A percentile compares a stretch with the other conserved stretches of the same genome.
phyloP scores from a whole-genome alignment of 2,113 vertebrate species.

The Heterotis niloticus region DNA sequence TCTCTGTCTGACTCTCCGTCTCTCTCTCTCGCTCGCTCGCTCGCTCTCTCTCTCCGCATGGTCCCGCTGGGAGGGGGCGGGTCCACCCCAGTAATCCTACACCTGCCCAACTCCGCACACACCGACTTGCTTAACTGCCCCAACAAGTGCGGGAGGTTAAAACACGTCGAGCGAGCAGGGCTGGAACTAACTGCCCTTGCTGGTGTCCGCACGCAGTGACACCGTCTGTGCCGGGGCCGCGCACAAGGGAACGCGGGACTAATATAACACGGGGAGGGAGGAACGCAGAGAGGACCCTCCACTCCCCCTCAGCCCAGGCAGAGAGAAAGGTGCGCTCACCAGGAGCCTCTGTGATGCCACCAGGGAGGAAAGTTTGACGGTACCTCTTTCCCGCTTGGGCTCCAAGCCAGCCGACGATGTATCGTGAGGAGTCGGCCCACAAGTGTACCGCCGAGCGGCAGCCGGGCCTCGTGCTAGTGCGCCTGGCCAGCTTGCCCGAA shows the following conservation, averaged over 20 bases:
- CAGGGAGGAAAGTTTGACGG: conserved; percentile 49
- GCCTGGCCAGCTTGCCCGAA: conserved; percentile 58
- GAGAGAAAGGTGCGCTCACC: conserved; percentile 25
- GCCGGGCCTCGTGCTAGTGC: conserved; percentile 58
- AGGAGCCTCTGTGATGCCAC: conserved; percentile 44
- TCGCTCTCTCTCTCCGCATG: conserved; percentile 7
- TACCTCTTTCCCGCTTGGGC: conserved; percentile 30
- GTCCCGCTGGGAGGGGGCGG: conserved; percentile 64
- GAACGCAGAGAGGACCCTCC: conserved; percentile 21
- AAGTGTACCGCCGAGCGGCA: conserved; percentile 60
- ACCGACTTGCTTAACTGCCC: conserved; percentile 75
- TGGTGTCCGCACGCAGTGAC: conserved; percentile 36
- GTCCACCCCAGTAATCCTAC: conserved; percentile 75
- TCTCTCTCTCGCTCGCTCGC: conserved; percentile 7
- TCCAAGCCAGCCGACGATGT: conserved; percentile 63
- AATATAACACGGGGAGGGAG: conserved; percentile 27
- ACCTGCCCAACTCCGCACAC: conserved; percentile 75
- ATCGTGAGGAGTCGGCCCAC: conserved; percentile 69
- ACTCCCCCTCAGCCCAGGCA: neutral
- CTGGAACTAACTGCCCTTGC: conserved; percentile 30
- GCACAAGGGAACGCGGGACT: neutral
- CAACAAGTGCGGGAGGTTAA: conserved; percentile 58
- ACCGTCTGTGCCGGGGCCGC: neutral
- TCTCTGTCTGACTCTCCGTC: neutral
- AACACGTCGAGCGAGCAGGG: conserved; percentile 52